phyloP scores from a whole-genome alignment of 2,888 invertebrate genomes.

The Matsumyia berberina region DNA sequence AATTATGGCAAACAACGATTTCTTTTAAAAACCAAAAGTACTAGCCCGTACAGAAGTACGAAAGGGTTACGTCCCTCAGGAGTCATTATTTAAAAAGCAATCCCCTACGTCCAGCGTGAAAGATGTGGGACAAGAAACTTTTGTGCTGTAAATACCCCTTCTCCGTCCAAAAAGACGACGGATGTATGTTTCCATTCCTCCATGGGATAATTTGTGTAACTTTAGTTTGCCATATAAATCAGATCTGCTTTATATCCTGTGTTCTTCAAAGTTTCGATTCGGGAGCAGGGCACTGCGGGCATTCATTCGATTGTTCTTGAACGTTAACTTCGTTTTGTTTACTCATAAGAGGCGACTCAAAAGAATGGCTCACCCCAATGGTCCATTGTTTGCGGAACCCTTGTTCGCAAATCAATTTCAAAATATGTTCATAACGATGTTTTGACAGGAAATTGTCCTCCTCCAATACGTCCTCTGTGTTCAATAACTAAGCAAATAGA shows the following conservation, averaged over 20 bases:
- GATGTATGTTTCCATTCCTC: constrained; percentile 54
- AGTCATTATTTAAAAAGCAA: constrained; percentile 71
- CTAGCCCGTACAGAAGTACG: constrained; percentile 53
- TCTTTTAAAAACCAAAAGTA: constrained; percentile 63
- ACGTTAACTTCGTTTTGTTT: constrained; percentile 69
- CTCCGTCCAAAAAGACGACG: constrained; percentile 24
- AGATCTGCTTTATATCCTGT: constrained; percentile 35
- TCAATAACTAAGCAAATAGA: constrained; percentile 65
- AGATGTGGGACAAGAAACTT: constrained; percentile 67
- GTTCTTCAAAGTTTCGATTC: constrained; percentile 45
- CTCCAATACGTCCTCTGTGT: constrained; percentile 29
- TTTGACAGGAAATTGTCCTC: constrained; percentile 73
- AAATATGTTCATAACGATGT: constrained; percentile 72
- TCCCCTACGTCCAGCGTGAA: constrained; percentile 70
- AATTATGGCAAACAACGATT: constrained; percentile 60
- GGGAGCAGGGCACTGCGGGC: constrained; percentile 21
- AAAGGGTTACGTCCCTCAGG: constrained; percentile 73
- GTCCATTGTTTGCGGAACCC: constrained; percentile 62
- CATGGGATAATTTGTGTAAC: constrained; percentile 68
- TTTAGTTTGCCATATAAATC: constrained; percentile 62
- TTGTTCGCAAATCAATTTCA: constrained; percentile 71
- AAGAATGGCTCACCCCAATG: constrained; percentile 42
- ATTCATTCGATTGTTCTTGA: constrained; percentile 60
- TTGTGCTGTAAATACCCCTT: constrained; percentile 44
- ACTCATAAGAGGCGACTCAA: constrained; percentile 38